Percentiles rank a stretch among this genome's conserved stretches.
phyloP scores from a whole-genome alignment of 2,888 invertebrate genomes.

The Zootermopsis nevadensis region DNA sequence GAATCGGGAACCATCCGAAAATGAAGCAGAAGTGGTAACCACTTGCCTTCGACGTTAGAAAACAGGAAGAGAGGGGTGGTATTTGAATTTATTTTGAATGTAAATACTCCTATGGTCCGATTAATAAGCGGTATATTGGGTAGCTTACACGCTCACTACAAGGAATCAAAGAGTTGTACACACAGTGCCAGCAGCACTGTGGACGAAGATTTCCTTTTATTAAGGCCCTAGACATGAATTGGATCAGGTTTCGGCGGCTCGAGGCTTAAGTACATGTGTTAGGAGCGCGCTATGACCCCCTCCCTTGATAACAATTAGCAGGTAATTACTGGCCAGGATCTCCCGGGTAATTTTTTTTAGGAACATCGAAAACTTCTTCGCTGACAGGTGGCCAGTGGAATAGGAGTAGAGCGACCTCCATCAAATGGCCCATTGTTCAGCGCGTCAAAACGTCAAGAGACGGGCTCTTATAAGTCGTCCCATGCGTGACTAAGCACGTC shows the following conservation, averaged over 20 bases:
- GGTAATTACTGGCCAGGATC: slow-evolving; percentile 16
- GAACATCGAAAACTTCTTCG: slow-evolving; percentile 5
- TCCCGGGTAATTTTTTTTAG: slow-evolving; percentile 10
- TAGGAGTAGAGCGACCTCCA: slow-evolving; percentile 20
- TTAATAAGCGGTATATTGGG: not conserved
- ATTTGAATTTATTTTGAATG: no score
- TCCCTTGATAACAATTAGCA: slow-evolving; percentile 31
- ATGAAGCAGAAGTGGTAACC: no score
- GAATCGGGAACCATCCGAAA: no score
- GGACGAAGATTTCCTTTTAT: not conserved
- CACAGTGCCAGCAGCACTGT: not conserved
- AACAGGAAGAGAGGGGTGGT: no score
- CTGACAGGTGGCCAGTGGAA: slow-evolving; percentile 21
- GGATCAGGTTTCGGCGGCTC: slow-evolving; percentile 10
- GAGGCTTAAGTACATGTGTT: not conserved
- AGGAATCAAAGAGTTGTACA: not conserved
- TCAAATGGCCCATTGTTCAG: slow-evolving; percentile 29
- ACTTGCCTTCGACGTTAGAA: no score
- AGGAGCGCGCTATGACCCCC: not conserved
- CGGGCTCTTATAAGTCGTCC: slow-evolving; percentile 27
- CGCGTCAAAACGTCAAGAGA: slow-evolving; percentile 32
- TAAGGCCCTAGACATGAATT: slow-evolving; percentile 16
- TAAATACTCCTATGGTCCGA: not conserved
- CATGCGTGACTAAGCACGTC: slow-evolving; percentile 30
- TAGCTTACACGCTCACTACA: slow-evolving; percentile 5